These are phyloP conservation scores for Psophia crepitans DNA, from an alignment of 2,113 vertebrate genomes.

Conservation along the genomic window DNA sequence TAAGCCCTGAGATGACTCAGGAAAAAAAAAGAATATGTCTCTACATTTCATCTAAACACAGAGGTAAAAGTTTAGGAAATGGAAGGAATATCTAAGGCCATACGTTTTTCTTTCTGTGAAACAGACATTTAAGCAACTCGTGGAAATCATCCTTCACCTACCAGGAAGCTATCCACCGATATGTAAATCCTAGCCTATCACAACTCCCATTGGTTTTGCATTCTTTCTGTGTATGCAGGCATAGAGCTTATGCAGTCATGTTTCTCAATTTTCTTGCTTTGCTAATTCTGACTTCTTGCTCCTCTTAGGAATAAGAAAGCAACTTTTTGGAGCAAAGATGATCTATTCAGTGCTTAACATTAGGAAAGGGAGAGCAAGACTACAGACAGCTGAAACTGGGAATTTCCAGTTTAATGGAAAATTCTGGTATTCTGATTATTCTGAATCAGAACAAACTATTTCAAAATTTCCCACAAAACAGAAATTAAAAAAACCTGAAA, in stretches of 20 bases:
- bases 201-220: background rate
- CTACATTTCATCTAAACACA: background rate
- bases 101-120: background rate
- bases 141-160: background rate
- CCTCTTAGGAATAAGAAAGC: background rate
- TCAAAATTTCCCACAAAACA: constrained; percentile 52
- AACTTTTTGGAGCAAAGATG: background rate
- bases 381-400: constrained; percentile 9
- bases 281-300: background rate
- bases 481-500: background rate
- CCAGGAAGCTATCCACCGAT: background rate
- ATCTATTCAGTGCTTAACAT: background rate
- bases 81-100: background rate
- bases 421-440: constrained; percentile 39
- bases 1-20: background rate
- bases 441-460: constrained; percentile 33
- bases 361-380: constrained; percentile 14
- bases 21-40: background rate
- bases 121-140: background rate
- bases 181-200: background rate
- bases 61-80: background rate
- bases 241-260: background rate
- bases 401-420: constrained; percentile 56
- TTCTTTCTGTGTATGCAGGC: background rate
- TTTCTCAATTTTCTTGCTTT: background rate